A percentile compares a stretch with the other conserved stretches of the same genome.
Evolutionary conservation across 2,888 invertebrate species (phyloP).

Genomic region (Phaonia tiefii): DNA sequence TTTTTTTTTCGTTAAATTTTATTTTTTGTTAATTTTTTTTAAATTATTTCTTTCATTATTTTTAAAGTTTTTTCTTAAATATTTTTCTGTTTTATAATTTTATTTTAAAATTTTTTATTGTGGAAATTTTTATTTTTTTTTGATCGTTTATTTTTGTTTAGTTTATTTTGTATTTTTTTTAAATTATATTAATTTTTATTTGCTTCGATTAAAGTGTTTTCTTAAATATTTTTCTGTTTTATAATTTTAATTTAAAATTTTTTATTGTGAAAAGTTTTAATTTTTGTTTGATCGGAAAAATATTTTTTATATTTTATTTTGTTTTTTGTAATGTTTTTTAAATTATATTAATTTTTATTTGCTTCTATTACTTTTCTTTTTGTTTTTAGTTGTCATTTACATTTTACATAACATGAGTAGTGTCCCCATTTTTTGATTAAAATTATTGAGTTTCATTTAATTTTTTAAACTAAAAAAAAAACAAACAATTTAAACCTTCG

Average conservation of each 20-base stretch:
- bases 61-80: constrained; percentile 33
- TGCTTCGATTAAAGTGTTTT: too few relatives aligned
- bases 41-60: not conserved
- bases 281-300: constrained; percentile 23
- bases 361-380: constrained; percentile 19
- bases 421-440: too few relatives aligned
- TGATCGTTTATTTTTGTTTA: constrained; percentile 7
- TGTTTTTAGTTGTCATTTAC: constrained; percentile 31
- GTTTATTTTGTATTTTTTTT: constrained; percentile 31
- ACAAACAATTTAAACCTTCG: too few relatives aligned
- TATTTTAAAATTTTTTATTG: constrained; percentile 2
- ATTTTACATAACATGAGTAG: too few relatives aligned
- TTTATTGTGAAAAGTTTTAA: not conserved
- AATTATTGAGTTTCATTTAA: too few relatives aligned
- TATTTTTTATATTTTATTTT: not conserved
- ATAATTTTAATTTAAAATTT: too few relatives aligned
- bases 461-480: too few relatives aligned
- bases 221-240: too few relatives aligned
- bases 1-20: constrained; percentile 45
- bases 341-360: not conserved
- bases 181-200: not conserved
- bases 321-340: not conserved
- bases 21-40: constrained; percentile 39
- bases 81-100: too few relatives aligned
- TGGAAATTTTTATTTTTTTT: constrained; percentile 30